Evolutionary conservation across 2,888 invertebrate genomes (phyloP), one percentile per base, ranked within the genome.

Genomic region (Lutraria lutraria): DNA sequence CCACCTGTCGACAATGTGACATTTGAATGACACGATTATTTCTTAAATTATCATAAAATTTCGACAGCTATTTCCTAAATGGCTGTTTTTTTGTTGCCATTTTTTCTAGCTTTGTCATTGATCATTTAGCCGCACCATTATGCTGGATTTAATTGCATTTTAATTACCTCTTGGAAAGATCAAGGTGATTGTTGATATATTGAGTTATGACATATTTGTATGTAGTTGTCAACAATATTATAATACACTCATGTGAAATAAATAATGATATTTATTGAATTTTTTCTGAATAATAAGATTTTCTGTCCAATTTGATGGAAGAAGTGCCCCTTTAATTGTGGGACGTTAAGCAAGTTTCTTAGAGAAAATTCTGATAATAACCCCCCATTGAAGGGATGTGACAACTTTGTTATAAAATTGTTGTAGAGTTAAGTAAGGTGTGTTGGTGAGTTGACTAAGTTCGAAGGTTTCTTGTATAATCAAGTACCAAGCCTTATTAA

Each of bases 61-160:
- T 76, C 34, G 29, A 76, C 34, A 76, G 63, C 76, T 25, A 76
- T 76, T 34, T 76, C 29, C 76, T 76, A 76, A 68, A 34, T 76
- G 76, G 31, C 76, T 76, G 29, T 34, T 34, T 76, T 43, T 43
- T 76, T 76, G 16, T 34, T 76, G 34, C 29, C 15, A 34, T 76
- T 76, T 72, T n/a, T 43, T 76, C 16, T 25, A 34, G 31, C 76
- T 72, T 53, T 85, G 68, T 54, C 76, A 85, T 76, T 85, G 85
- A 85, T 85, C 79, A n/a, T 53, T 52, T 34, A 79, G 54, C 25
- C 15, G 19, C 34, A 29, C 72, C n/a, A 72, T 76, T 72, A 76
- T 85, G 84, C 81, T 81, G 72, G 60, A 81, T 84, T 83, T 86
- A 83, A 89, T 89, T 89, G 79, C 83, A 34, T 43, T 89, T 86